phyloP scores from a whole-genome alignment of 2,113 vertebrate species.

The Gambusia affinis region DNA sequence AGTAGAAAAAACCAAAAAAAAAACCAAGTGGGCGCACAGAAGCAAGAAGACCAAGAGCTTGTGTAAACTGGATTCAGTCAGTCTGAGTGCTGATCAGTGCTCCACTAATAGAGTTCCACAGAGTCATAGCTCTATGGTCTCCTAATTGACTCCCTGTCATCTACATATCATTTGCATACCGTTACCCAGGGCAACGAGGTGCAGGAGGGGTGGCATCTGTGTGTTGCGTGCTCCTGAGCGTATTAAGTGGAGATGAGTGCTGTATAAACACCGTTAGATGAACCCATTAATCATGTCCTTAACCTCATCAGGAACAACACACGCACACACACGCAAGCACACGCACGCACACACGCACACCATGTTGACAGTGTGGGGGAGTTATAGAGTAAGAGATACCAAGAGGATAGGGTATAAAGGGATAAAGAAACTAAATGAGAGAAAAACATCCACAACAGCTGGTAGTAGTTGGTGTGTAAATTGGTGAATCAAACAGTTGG shows the following conservation, averaged over 20 bases:
- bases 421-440: constrained; percentile 9
- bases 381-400: constrained; percentile 8
- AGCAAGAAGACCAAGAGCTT: not conserved
- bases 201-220: constrained; percentile 15
- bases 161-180: constrained; percentile 73
- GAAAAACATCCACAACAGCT: constrained; percentile 33
- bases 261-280: constrained; percentile 61
- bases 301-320: constrained; percentile 63
- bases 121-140: constrained; percentile 63
- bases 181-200: constrained; percentile 55
- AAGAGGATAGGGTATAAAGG: constrained; percentile 3
- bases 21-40: not conserved
- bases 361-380: constrained; percentile 5
- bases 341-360: constrained; percentile 15
- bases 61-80: constrained; percentile 4
- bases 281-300: constrained; percentile 71
- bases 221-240: constrained; percentile 23
- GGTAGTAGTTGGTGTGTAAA: constrained; percentile 22
- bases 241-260: constrained; percentile 64
- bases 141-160: constrained; percentile 71
- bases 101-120: constrained; percentile 61
- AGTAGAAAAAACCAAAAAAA: not conserved
- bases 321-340: constrained; percentile 23
- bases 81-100: constrained; percentile 46
- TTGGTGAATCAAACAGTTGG: constrained; percentile 13